Conservation (phyloP, 2,797 vertebrate genomes). For the Bucorvus abyssinicus region DNA sequence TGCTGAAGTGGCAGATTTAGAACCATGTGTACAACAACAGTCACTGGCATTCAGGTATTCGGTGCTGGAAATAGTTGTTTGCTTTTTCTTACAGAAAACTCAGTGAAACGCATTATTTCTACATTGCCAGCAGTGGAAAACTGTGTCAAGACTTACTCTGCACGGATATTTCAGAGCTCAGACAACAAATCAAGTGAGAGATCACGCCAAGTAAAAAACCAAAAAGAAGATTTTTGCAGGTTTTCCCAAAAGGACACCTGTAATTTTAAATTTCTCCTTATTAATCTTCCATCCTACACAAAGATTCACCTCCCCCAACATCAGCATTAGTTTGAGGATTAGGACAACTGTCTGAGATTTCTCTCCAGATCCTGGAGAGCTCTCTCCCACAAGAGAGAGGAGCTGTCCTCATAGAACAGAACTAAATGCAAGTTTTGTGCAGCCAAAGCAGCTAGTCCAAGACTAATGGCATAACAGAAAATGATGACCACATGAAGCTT, state of each 20-base stretch:
- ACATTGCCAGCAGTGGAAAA: not conserved
- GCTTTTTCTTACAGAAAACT: not conserved
- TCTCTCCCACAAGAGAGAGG: not conserved
- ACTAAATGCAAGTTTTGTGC: not conserved
- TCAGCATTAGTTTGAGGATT: not conserved
- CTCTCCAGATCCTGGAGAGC: not conserved
- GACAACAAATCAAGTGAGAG: not conserved
- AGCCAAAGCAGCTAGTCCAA: not conserved
- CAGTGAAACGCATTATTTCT: not conserved
- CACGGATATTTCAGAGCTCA: not conserved
- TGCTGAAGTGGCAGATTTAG: not conserved
- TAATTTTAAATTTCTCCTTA: not conserved
- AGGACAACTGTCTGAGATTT: not conserved
- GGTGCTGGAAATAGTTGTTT: not conserved
- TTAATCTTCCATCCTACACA: rapidly evolving
- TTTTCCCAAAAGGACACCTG: not conserved
- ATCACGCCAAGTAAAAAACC: not conserved
- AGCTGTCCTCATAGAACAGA: not conserved
- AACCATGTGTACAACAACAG: not conserved
- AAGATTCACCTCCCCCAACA: not conserved
- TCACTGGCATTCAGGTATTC: not conserved
- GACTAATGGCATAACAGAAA: not conserved
- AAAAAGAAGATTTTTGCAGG: not conserved
- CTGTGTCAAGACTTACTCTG: not conserved
- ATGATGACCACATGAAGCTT: not conserved